Base-by-base conservation (phyloP, 2,113 vertebrate species). In the Tympanuchus pallidicinctus region DNA sequence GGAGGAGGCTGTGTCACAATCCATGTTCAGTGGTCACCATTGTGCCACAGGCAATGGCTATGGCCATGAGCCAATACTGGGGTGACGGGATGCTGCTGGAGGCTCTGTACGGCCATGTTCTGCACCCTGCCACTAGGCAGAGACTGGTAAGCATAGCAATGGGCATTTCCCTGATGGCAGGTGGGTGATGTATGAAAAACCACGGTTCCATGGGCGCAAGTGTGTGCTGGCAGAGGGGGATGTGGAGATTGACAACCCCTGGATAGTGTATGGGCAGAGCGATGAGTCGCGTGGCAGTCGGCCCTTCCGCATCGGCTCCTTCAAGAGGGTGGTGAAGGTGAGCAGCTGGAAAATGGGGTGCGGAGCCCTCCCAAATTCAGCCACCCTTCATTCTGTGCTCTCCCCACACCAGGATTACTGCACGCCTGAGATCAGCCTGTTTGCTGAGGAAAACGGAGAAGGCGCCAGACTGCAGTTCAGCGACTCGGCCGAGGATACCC, bases 161-260 rank as follows among this genome's bases (percentile, higher is more conserved):
- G 56, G 24, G 11, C 1, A 5, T 38, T 27, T 21, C 1, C 73
- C 47, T 10, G 13, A 86, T 83, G 6, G 19, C 91, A 99, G 99
- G 63, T 99, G 99, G 99, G 96, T 99, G 82, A 96, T 99, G n/a
- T 99, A 99, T 1, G 99, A 99, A 96, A 98, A 98, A 87, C 98
- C 99, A 0, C 95, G 97, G 88, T 99, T 98, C 40, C 98, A 96
- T 25, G 99, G 99, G 60, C 98, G 95, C 96, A 99, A 99, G 95
- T 93, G 98, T 6, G 98, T 98, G 57, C 94, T 99, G 86, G 98
- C 98, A 1, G 99, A 99, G 94, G 99, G 98, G 2, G 98, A 99
- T 40, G 92, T 98, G 10, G 99, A 99, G 93, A 97, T 99, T 77
- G 92, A 97, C 18, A 96, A 84, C 91, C 98, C 98, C 2, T 96